These are phyloP conservation scores for Drosophila pruinosa DNA, from an alignment of 1,140 invertebrate genomes.

Conservation along the genomic window DNA sequence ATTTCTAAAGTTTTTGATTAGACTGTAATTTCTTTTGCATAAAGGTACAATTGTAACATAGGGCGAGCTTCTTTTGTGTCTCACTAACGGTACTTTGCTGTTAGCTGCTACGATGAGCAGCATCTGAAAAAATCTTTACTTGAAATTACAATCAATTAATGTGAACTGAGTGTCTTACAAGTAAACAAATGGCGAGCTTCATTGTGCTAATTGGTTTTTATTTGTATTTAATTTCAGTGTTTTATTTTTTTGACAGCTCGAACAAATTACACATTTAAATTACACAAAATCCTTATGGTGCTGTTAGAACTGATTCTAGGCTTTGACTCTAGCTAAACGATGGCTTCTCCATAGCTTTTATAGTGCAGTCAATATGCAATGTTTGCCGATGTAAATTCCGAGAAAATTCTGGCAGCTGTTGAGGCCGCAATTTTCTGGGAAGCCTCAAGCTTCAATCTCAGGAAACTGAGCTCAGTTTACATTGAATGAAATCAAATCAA, in stretches of 20 bases:
- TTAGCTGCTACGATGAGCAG: no score
- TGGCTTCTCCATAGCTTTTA: constrained; percentile 8
- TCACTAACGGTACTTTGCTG: no score
- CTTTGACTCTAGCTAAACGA: not conserved
- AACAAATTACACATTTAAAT: no score
- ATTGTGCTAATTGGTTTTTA: not conserved
- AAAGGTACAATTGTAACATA: no score
- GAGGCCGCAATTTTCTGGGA: not conserved
- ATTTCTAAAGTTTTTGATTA: no score
- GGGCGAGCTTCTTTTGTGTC: no score
- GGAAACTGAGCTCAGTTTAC: constrained; percentile 4
- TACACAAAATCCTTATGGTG: no score
- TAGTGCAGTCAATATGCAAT: not conserved
- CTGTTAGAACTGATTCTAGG: not conserved
- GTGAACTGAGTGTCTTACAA: not conserved
- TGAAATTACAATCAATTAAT: not conserved
- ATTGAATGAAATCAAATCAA: not conserved
- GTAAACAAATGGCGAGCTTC: not conserved
- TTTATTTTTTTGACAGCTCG: no score
- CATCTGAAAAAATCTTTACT: not conserved
- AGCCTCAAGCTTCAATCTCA: not conserved
- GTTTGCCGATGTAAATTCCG: not conserved
- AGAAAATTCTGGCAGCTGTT: not conserved
- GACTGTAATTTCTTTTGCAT: no score
- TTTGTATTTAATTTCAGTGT: no score